A percentile compares a stretch with the other conserved stretches of the same genome.
phyloP scores from a whole-genome alignment of 2,888 invertebrate genomes.

The Bellardia bayeri region DNA sequence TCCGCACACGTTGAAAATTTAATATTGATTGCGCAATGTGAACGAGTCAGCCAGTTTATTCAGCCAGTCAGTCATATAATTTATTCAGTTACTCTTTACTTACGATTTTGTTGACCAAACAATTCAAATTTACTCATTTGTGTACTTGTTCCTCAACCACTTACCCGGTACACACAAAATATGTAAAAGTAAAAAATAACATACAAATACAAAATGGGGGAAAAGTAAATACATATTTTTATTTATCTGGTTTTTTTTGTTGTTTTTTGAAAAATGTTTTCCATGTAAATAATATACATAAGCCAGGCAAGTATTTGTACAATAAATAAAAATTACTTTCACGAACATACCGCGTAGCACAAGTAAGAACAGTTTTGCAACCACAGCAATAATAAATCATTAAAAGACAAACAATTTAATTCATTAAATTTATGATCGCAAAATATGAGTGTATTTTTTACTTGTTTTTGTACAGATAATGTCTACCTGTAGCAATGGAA shows the following conservation, averaged over 20 bases:
- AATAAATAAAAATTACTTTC: constrained; percentile 25
- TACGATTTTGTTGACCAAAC: constrained; percentile 28
- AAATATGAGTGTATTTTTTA: not conserved
- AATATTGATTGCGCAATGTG: constrained; percentile 50
- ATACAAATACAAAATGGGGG: not conserved
- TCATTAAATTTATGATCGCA: constrained; percentile 43
- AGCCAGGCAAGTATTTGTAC: constrained; percentile 50
- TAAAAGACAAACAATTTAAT: constrained; percentile 52
- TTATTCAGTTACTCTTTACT: constrained; percentile 20
- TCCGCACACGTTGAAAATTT: constrained; percentile 51
- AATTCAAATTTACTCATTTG: constrained; percentile 16
- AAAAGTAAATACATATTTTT: constrained; percentile 26
- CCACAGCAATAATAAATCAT: constrained; percentile 56
- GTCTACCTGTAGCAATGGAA: constrained; percentile 28
- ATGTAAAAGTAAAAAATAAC: not conserved
- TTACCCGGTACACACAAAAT: constrained; percentile 14
- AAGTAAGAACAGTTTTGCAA: constrained; percentile 41
- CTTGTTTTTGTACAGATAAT: not conserved
- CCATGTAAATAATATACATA: constrained; percentile 48
- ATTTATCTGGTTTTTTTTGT: not conserved
- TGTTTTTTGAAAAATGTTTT: not conserved
- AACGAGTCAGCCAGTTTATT: constrained; percentile 33
- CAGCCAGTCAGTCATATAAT: not conserved
- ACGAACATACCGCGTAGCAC: constrained; percentile 5
- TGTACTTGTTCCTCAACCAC: not conserved